Evolutionary conservation across 2,113 vertebrate genomes (phyloP), one percentile per base, ranked within the genome.

Genomic region (Syngnathus scovelli): DNA sequence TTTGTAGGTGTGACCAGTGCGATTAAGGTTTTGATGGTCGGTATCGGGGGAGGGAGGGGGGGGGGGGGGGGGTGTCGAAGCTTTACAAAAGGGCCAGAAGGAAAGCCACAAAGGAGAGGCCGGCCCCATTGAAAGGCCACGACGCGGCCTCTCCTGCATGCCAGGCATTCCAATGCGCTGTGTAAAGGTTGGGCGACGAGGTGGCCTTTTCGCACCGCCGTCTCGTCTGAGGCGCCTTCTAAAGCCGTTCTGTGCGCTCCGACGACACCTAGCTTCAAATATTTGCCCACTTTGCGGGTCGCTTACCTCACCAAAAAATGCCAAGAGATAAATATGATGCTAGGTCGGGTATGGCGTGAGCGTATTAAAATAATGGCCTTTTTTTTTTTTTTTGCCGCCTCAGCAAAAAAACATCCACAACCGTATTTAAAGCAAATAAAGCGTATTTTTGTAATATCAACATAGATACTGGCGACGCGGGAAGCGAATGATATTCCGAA

Each of bases 91-190:
- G 74, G 75, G 79, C 79, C 81, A 82, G 84, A 89, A 90, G 85
- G 85, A 90, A 89, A 90, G 85, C 90, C 80, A 91, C 88, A 93
- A 83, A 87, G 75, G 80, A 78, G 73, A 78, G 90, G 86, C 88
- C 66, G 54, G 77, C 83, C 83, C 80, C 70, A 90, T 93, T 93
- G 83, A 92, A 87, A 92, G 90, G 86, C 69, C 84, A 82, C 85
- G 68, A 76, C 77, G 74, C 83, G 89, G 83, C 80, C 71, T 66
- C 78, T 85, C 87, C 79, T 0, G 75, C 91, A 89, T 96, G 87
- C 92, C 89, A 85, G 80, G 78, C 92, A 93, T 96, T 95, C 93
- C 89, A 89, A 84, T 90, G 86, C 77, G 86, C 86, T 91, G 86
- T 92, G 90, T 85, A 91, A 90, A 92, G 90, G 89, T 90, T 92